Percentiles rank a stretch among this genome's conserved stretches.
These are phyloP conservation scores for Eriosoma lanigerum DNA, from an alignment of 1,140 invertebrate genomes.

Conservation along the genomic window DNA sequence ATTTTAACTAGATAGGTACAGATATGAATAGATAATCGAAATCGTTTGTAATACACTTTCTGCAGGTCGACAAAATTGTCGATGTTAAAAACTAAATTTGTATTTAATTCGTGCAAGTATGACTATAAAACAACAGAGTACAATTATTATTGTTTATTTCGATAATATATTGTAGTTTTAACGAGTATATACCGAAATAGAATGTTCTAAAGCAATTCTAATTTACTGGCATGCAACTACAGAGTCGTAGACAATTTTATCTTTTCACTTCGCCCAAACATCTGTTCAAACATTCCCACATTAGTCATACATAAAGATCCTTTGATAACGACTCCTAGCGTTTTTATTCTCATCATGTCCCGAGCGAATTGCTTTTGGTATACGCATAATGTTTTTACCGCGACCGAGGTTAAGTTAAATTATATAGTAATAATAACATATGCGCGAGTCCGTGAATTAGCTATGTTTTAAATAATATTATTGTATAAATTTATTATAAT, in stretches of 20 bases:
- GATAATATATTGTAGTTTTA: not conserved
- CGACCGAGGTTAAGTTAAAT: too few relatives aligned
- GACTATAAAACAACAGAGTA: not conserved
- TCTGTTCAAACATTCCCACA: conserved; percentile 11
- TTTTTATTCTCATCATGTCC: not conserved
- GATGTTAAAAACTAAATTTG: too few relatives aligned
- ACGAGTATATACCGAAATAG: not conserved
- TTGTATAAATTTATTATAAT: too few relatives aligned
- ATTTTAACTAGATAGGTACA: too few relatives aligned
- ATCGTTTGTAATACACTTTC: too few relatives aligned
- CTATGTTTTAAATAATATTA: too few relatives aligned
- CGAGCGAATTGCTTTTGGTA: not conserved
- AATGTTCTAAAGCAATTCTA: not conserved
- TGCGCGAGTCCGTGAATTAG: too few relatives aligned
- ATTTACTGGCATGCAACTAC: not conserved
- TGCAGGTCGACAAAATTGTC: too few relatives aligned
- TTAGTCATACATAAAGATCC: not conserved
- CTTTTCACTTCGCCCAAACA: not conserved
- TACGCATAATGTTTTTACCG: too few relatives aligned
- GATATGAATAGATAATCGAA: too few relatives aligned
- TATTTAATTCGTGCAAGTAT: too few relatives aligned
- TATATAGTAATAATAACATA: too few relatives aligned
- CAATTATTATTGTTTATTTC: not conserved
- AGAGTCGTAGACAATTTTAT: not conserved
- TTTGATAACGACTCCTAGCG: not conserved